phyloP scores from a whole-genome alignment of 2,113 vertebrate species.

The Uria lomvia region DNA sequence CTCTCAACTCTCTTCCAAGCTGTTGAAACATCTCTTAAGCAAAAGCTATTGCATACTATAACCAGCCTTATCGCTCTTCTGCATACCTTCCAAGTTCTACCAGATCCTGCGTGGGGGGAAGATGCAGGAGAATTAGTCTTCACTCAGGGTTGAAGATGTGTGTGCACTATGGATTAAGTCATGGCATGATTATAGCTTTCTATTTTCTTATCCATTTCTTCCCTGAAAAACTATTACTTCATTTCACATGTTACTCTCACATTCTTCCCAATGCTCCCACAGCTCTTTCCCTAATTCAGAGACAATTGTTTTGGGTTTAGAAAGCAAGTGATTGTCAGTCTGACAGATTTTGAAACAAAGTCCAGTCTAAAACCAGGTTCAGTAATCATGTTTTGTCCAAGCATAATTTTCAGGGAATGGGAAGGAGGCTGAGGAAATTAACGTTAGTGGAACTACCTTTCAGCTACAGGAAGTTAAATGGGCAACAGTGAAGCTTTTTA shows the following conservation, averaged over 20 bases:
- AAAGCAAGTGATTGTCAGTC: not conserved
- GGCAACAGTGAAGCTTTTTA: not conserved
- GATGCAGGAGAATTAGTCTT: not conserved
- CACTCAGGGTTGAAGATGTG: not conserved
- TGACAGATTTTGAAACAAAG: not conserved
- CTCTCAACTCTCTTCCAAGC: not conserved
- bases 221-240: not conserved
- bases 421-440: slow-evolving; percentile 1
- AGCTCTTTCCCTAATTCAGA: not conserved
- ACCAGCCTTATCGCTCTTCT: not conserved
- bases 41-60: not conserved
- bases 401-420: not conserved
- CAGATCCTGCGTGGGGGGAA: not conserved
- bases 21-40: not conserved
- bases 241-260: not conserved
- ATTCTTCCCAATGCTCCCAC: not conserved
- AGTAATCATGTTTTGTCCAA: not conserved
- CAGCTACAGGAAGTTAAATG: not conserved
- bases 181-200: not conserved
- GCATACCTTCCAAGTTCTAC: not conserved
- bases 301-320: not conserved
- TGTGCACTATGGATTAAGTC: not conserved
- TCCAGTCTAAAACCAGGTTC: not conserved
- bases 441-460: not conserved
- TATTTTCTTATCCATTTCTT: not conserved